phyloP scores from a whole-genome alignment of 2,888 invertebrate species.

The Brachyptera risi region DNA sequence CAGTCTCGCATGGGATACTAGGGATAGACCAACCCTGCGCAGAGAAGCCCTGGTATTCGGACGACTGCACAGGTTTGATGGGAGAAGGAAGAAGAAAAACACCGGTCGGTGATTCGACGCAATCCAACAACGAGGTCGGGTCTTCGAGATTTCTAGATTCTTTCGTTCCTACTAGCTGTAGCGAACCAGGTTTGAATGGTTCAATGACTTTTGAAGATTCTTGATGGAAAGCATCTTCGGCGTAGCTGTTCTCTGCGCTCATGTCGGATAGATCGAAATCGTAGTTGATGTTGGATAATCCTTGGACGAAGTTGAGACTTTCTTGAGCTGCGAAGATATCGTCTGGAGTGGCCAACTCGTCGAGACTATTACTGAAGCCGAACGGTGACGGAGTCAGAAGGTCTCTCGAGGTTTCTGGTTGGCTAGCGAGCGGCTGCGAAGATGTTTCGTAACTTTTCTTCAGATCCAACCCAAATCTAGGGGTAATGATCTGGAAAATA shows the following conservation, averaged over 20 bases:
- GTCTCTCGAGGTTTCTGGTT: slow-evolving; percentile 37
- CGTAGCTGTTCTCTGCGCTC: slow-evolving; percentile 66
- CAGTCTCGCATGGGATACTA: slow-evolving; percentile 41
- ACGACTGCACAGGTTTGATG: slow-evolving; percentile 47
- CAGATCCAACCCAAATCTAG: slow-evolving; percentile 15
- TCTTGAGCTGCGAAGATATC: slow-evolving; percentile 50
- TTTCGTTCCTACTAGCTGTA: background rate
- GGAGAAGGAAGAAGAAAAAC: slow-evolving; percentile 57
- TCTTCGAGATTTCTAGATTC: slow-evolving; percentile 17
- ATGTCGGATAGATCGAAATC: slow-evolving; percentile 72
- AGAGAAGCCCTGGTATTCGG: slow-evolving; percentile 46
- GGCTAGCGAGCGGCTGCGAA: background rate
- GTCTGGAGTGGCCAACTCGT: slow-evolving; percentile 58
- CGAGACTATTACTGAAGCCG: slow-evolving; percentile 52
- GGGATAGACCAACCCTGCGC: slow-evolving; percentile 40
- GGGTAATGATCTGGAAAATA: slow-evolving; percentile 23
- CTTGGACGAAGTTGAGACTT: slow-evolving; percentile 43
- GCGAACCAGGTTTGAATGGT: background rate
- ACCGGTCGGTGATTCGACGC: slow-evolving; percentile 42
- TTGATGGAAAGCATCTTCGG: slow-evolving; percentile 45
- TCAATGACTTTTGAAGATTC: background rate
- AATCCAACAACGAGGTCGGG: slow-evolving; percentile 37
- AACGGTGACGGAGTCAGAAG: slow-evolving; percentile 56
- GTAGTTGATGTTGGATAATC: slow-evolving; percentile 67
- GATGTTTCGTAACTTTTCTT: background rate